Base-by-base conservation (phyloP, 1,140 invertebrate species). In the Camponotus pennsylvanicus region DNA sequence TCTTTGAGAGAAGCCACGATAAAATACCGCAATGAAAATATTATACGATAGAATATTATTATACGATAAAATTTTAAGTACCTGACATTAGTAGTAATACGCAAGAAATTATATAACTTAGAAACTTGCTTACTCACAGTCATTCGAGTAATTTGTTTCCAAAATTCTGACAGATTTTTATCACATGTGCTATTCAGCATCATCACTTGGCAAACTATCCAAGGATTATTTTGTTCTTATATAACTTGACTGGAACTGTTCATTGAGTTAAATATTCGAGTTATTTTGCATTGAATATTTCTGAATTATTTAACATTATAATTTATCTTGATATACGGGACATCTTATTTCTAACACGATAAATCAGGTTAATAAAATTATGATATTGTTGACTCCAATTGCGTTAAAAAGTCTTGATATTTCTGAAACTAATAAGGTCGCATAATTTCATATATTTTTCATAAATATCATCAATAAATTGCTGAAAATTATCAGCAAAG, bases 171-270 rank as follows among this genome's bases (percentile, higher is more conserved):
- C 42, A 18, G 45, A 80, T n/a, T 61, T 61, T 61, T n/a, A 4
- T 83, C 13, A 9, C 37, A 75, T 3, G 37, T 6, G 1, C 11
- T 83, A 61, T 83, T 75, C 61, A 83, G 75, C 73, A 45, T 11
- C 32, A 18, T 42, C 45, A 69, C 21, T 73, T 83, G 55, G 40
- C 40, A 71, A 80, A 80, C 21, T 34, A 37, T 13, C 32, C 40
- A 61, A 27, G 3, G 27, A 61, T 83, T n/a, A 83, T 83, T 83
- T 83, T 42, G 42, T 83, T 75, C 55, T 83, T 83, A 83, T 42
- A 11, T 83, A 83, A 83, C 55, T 37, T 27, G 21, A 49, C 69
- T 83, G 79, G 79, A 75, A 75, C 55, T 45, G 40, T 40, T 83
- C 55, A 21, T 55, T 83, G 40, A 57, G 63, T 73, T 57, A 42